Percentiles rank a stretch among this genome's conserved stretches.
phyloP scores from a whole-genome alignment of 2,797 vertebrate genomes.

The Centropyge bicolor region DNA sequence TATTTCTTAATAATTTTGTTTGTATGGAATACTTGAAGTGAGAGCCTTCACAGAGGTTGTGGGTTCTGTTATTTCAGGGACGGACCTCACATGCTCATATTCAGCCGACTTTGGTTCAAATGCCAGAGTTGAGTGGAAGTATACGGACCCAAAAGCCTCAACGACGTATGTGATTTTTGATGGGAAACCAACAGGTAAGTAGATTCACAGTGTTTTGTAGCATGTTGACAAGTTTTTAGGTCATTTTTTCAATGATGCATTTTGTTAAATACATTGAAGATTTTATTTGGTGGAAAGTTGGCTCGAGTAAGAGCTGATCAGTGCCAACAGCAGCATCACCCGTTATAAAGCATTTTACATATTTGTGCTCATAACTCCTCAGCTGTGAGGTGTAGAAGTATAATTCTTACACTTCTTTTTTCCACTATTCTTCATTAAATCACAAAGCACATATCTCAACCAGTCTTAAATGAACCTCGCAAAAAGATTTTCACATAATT shows the following conservation, averaged over 20 bases:
- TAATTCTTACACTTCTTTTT: background rate
- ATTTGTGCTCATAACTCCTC: background rate
- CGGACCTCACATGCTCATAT: conserved; percentile 82
- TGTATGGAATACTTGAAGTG: no score
- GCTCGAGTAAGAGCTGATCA: background rate
- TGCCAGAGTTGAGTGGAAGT: conserved; percentile 92
- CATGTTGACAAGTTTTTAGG: background rate
- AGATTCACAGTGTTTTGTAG: background rate
- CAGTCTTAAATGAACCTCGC: background rate
- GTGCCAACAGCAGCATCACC: background rate
- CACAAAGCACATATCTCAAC: background rate
- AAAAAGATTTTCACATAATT: background rate
- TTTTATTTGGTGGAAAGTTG: background rate
- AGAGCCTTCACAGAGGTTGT: no score
- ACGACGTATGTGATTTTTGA: conserved; percentile 81
- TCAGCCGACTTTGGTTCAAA: conserved; percentile 62
- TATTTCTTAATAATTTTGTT: background rate
- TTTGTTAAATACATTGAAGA: no score
- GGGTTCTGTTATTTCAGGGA: conserved; percentile 70
- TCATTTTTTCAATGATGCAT: background rate
- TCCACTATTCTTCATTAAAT: background rate
- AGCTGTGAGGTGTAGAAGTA: background rate
- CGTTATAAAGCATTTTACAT: background rate
- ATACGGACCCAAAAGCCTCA: conserved; percentile 73
- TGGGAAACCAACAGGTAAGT: conserved; percentile 82